Evolutionary conservation across 2,797 vertebrate genomes (phyloP).

Genomic region (Pangasius larnaudii): DNA sequence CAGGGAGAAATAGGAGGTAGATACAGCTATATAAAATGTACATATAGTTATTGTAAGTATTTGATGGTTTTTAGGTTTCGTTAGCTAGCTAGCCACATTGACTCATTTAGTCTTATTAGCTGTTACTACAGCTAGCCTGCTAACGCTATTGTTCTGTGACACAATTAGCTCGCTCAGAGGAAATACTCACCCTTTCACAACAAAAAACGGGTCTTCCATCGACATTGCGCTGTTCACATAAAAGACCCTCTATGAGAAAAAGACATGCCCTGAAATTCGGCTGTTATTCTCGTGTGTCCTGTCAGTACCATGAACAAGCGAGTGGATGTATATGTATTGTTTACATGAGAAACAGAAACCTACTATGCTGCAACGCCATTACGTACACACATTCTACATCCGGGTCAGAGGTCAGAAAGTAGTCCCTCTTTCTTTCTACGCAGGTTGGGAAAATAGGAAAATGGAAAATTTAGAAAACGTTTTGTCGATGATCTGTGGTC

Average conservation of each 20-base stretch:
- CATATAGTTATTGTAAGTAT: background rate
- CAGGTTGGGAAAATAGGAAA: background rate
- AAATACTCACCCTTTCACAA: conserved; percentile 91
- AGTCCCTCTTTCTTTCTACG: background rate
- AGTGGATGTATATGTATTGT: conserved; percentile 31
- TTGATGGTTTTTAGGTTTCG: background rate
- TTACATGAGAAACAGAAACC: conserved; percentile 51
- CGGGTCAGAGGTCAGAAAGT: conserved; percentile 43
- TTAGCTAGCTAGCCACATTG: background rate
- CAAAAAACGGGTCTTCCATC: conserved; percentile 98
- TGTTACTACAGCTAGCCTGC: background rate
- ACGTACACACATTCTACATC: conserved; percentile 43
- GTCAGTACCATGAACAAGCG: background rate
- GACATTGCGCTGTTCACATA: conserved; percentile 80
- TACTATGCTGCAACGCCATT: conserved; percentile 48
- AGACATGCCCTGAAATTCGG: conserved; percentile 49
- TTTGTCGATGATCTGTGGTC: background rate
- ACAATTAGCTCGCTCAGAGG: background rate
- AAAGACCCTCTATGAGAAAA: conserved; percentile 18
- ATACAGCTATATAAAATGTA: background rate
- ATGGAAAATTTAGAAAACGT: background rate
- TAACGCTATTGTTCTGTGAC: conserved; percentile 11
- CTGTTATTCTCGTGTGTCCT: background rate
- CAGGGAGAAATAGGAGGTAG: background rate
- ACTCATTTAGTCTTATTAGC: background rate